Conservation (phyloP, 2,797 vertebrate species). For the Borostomias antarcticus region DNA sequence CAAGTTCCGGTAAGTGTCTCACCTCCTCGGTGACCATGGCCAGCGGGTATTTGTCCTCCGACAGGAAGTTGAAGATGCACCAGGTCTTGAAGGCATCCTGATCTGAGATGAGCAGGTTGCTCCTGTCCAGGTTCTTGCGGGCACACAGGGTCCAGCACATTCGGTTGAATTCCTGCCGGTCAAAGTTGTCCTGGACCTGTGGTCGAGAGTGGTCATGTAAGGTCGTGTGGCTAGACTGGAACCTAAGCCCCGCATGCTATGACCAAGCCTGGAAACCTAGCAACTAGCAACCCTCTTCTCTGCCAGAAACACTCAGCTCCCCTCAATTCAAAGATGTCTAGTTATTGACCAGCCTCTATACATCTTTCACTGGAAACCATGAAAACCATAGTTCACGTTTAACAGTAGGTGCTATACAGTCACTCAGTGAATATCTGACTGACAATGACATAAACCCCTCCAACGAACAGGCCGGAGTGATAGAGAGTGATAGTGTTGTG, state of each 20-base stretch:
- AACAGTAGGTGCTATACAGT: too few species aligned
- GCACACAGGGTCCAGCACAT: conserved; percentile 97
- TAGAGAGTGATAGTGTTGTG: background rate
- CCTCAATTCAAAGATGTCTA: too few species aligned
- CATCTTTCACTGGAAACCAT: too few species aligned
- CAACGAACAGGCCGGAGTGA: background rate
- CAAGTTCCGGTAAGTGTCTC: conserved; percentile 46
- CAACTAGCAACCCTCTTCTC: too few species aligned
- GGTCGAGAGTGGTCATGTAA: conserved; percentile 22
- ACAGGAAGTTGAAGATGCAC: conserved; percentile 98
- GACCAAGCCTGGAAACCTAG: too few species aligned
- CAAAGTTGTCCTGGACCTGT: conserved; percentile 91
- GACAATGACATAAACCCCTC: background rate
- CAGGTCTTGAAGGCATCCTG: conserved; percentile 96
- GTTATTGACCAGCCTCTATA: too few species aligned
- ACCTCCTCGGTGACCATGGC: conserved; percentile 94
- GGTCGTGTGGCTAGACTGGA: background rate
- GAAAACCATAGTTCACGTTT: too few species aligned
- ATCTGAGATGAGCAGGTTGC: conserved; percentile 81
- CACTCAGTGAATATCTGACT: background rate
- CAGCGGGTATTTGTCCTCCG: conserved; percentile 93
- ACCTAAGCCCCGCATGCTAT: too few species aligned
- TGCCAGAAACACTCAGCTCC: too few species aligned
- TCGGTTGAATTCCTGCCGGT: conserved; percentile 91
- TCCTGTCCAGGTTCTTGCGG: conserved; percentile 89